Base-by-base conservation (phyloP, 2,797 vertebrate genomes). In the Lithobates sylvaticus region DNA sequence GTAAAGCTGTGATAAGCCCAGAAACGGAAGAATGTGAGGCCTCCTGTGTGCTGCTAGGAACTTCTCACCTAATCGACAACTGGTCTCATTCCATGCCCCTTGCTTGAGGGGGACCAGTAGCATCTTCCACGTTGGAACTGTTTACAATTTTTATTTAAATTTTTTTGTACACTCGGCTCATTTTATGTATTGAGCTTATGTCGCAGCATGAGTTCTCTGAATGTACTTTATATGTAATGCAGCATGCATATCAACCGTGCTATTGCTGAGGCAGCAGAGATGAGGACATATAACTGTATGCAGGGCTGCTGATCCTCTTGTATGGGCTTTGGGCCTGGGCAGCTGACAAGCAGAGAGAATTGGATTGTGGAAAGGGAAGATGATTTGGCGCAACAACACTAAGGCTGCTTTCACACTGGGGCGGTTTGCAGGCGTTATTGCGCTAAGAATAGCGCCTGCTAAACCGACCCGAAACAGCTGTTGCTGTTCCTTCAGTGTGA, bases 1-100 rank as follows among this genome's bases (percentile, higher is more conserved):
- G 91, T 93, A 92, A 91, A 92, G 93, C 93, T 94, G 92, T 93
- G 94, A 92, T 90, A 61, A 91, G 86, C 90, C 90, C 82, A 87
- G 92, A 88, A 87, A 2, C 75, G 69, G 58, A 79, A 74, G 44
- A 29, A 83, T 65, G 88, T 64, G 78, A 86, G 86, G 91, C 77
- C 18, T 80, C 29, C n/a, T n/a, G n/a, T 13, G 26, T 76, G 44
- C n/a, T 84, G 76, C 75, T 86, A 65, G 23, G 67, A 65, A 70
- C 50, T 29, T 12, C 9, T 34, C 50, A 86, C 81, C 86, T 83
- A 88, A 76, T 77, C 84, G 54, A 88, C 89, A 86, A 90, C 85
- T 90, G 88, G 87, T 84, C 84, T 88, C 77, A 89, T 91, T 90
- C 90, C 91, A 47, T 12, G n/a, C 89, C 86, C 86, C 32, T 67